Percentiles rank a stretch among this genome's conserved stretches.
phyloP scores from a whole-genome alignment of 2,888 invertebrate species.

The Taenaris catops region DNA sequence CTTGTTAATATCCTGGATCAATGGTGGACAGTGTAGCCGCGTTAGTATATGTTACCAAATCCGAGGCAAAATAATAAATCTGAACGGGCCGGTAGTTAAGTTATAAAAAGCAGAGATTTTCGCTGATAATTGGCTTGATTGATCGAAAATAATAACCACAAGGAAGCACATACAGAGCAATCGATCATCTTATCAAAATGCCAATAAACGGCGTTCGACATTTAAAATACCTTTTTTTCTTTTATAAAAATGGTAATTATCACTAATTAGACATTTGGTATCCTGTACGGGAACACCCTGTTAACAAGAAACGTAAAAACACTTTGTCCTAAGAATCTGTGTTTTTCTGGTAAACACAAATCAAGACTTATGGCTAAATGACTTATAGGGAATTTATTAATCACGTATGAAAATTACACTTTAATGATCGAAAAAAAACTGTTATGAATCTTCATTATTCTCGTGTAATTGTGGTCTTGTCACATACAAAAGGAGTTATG shows the following conservation, averaged over 20 bases:
- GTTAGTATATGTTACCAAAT: too few relatives aligned
- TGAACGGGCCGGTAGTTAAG: too few relatives aligned
- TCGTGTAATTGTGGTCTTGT: conserved; percentile 7
- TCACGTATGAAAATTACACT: conserved; percentile 12
- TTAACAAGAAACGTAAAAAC: conserved; percentile 1
- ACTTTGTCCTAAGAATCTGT: conserved; percentile 11
- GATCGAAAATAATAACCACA: neutral
- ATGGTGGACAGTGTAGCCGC: too few relatives aligned
- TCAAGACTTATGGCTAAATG: conserved; percentile 8
- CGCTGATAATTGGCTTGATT: too few relatives aligned
- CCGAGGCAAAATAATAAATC: too few relatives aligned
- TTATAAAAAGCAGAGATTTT: too few relatives aligned
- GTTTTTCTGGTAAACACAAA: conserved; percentile 12
- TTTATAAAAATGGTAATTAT: conserved; percentile 1
- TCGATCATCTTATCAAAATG: conserved; percentile 1
- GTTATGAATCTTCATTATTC: conserved; percentile 14
- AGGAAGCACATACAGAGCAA: neutral
- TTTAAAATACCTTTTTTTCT: conserved; percentile 7
- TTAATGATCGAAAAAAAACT: conserved; percentile 13
- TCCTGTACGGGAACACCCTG: conserved; percentile 16
- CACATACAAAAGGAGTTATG: conserved; percentile 6
- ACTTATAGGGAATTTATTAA: conserved; percentile 10
- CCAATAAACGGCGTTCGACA: neutral
- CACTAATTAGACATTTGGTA: conserved; percentile 10
- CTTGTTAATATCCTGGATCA: too few relatives aligned